A percentile compares a stretch with the other conserved stretches of the same genome.
These are phyloP conservation scores for Cerastoderma edule DNA, from an alignment of 2,888 invertebrate genomes.

Conservation along the genomic window DNA sequence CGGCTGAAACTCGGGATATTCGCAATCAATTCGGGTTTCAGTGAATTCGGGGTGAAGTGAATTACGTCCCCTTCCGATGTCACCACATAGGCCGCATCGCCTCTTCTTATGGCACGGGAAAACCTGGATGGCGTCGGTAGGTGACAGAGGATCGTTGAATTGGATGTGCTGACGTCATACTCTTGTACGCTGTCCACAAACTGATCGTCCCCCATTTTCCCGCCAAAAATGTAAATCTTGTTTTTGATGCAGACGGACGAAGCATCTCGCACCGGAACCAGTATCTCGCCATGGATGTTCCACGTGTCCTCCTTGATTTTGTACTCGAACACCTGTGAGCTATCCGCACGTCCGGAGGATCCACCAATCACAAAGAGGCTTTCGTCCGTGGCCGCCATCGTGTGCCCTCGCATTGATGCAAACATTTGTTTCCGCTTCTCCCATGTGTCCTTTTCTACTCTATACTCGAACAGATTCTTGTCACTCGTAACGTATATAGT, in stretches of 20 bases:
- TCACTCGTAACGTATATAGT: slow-evolving; percentile 12
- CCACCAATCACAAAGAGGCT: slow-evolving; percentile 40
- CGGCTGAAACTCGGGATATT: slow-evolving; percentile 27
- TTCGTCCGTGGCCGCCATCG: slow-evolving; percentile 35
- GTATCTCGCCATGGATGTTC: slow-evolving; percentile 39
- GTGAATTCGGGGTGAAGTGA: slow-evolving; percentile 9
- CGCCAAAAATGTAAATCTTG: slow-evolving; percentile 48
- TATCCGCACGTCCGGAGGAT: slow-evolving; percentile 8
- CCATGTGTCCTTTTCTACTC: neutral
- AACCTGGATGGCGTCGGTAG: slow-evolving; percentile 37
- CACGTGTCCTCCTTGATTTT: slow-evolving; percentile 28
- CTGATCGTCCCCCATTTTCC: slow-evolving; percentile 16
- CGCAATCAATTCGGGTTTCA: slow-evolving; percentile 15
- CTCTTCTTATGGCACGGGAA: slow-evolving; percentile 36
- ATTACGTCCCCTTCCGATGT: slow-evolving; percentile 42
- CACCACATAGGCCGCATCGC: slow-evolving; percentile 25
- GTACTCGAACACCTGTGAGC: slow-evolving; percentile 37
- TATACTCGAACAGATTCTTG: slow-evolving; percentile 6
- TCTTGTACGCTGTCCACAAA: slow-evolving; percentile 41
- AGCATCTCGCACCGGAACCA: slow-evolving; percentile 41
- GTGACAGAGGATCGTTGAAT: slow-evolving; percentile 34
- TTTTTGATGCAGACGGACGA: slow-evolving; percentile 36
- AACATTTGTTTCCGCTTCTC: slow-evolving; percentile 1
- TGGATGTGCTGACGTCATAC: slow-evolving; percentile 29
- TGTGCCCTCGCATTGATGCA: slow-evolving; percentile 28